Conservation (phyloP, 2,113 vertebrate genomes). For the Scomber colias region DNA sequence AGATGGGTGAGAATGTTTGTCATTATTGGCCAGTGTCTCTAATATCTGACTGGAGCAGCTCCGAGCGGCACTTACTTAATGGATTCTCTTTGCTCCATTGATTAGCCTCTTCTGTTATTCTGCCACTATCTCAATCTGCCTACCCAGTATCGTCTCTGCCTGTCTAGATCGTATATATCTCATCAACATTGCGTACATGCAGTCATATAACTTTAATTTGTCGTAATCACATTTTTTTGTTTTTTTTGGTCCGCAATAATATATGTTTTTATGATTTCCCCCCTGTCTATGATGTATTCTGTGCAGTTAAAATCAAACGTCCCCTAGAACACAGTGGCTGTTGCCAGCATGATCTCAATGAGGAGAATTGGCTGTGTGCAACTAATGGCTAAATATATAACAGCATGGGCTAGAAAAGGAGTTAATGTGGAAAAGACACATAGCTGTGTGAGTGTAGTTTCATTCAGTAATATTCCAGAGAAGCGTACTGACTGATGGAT, state of each 20-base stretch:
- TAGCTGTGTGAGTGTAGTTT: conserved; percentile 32
- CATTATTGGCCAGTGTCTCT: conserved; percentile 41
- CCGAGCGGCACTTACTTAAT: conserved; percentile 47
- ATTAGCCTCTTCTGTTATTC: conserved; percentile 35
- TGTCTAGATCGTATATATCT: neutral
- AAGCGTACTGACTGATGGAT: conserved; percentile 7
- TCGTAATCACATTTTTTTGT: neutral
- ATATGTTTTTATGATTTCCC: conserved; percentile 8
- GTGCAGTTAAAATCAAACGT: conserved; percentile 31
- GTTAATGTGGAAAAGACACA: conserved; percentile 10
- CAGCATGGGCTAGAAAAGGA: conserved; percentile 32
- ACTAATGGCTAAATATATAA: conserved; percentile 54
- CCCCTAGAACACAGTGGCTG: conserved; percentile 48
- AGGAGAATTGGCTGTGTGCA: conserved; percentile 27
- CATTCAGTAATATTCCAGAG: conserved; percentile 23
- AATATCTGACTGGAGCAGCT: conserved; percentile 36
- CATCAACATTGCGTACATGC: neutral
- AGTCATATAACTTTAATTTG: neutral
- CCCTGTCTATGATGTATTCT: neutral
- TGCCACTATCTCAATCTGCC: conserved; percentile 8
- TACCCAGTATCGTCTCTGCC: neutral
- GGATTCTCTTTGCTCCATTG: conserved; percentile 35
- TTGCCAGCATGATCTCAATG: conserved; percentile 46
- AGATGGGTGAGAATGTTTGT: conserved; percentile 23
- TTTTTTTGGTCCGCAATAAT: neutral